Conservation (phyloP, 2,888 invertebrate genomes). For the Tenthredo amoena region DNA sequence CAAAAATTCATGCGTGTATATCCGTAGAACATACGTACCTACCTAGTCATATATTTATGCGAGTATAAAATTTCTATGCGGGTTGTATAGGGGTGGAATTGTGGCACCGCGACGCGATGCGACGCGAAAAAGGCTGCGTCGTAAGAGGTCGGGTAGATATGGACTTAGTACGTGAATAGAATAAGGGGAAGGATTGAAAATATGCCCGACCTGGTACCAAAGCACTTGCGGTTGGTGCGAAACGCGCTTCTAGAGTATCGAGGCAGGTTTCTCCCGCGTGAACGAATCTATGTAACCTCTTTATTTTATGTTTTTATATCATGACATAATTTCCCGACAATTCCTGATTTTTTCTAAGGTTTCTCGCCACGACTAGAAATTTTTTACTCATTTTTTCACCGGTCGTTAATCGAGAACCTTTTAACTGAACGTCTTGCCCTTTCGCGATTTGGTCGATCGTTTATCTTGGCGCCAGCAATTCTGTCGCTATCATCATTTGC, state of each 20-base stretch:
- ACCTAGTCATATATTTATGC: constrained; percentile 15
- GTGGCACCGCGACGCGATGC: constrained; percentile 10
- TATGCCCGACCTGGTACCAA: constrained; percentile 57
- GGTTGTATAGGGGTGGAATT: constrained; percentile 21
- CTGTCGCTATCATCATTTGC: neutral
- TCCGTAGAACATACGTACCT: constrained; percentile 1
- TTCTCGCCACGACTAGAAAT: neutral
- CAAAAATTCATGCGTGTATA: neutral
- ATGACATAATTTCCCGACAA: neutral
- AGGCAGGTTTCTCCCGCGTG: neutral
- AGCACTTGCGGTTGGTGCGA: neutral
- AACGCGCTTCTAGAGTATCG: neutral
- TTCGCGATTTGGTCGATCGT: neutral
- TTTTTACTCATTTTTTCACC: neutral
- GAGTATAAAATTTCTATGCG: constrained; percentile 38
- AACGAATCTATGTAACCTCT: constrained; percentile 18
- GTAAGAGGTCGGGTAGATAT: constrained; percentile 47
- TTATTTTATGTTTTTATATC: constrained; percentile 1
- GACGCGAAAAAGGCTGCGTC: constrained; percentile 44
- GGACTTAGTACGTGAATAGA: constrained; percentile 63
- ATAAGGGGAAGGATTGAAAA: constrained; percentile 64
- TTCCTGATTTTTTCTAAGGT: neutral
- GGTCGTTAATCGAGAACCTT: neutral
- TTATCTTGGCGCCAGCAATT: neutral
- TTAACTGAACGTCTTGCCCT: neutral